A percentile compares a stretch with the other conserved stretches of the same genome.
These are phyloP conservation scores for Nemapogon koenigi DNA, from an alignment of 2,888 invertebrate genomes.

Conservation along the genomic window DNA sequence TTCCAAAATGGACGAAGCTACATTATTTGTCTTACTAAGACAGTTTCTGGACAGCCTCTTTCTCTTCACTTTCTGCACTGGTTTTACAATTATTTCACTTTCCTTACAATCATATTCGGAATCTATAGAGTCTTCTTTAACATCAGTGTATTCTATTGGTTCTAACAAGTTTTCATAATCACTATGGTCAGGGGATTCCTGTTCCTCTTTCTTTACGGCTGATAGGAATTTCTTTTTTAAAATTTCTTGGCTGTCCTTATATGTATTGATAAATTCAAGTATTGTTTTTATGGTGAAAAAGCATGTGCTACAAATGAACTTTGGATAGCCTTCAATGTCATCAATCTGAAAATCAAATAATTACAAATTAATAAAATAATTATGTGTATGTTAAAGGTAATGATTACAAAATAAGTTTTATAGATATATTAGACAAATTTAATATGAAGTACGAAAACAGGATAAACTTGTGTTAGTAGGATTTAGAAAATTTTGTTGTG, in stretches of 20 bases:
- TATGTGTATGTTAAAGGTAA: neutral
- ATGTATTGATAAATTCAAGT: conserved; percentile 36
- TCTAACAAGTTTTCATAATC: conserved; percentile 16
- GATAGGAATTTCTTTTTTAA: conserved; percentile 27
- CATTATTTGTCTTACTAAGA: conserved; percentile 26
- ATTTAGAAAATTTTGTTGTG: no score
- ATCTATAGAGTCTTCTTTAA: conserved; percentile 22
- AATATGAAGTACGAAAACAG: neutral
- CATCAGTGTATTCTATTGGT: conserved; percentile 21
- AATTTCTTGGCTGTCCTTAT: conserved; percentile 31
- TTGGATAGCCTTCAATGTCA: conserved; percentile 42
- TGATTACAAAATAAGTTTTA: neutral
- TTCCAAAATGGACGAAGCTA: conserved; percentile 47
- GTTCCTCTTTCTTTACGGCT: conserved; percentile 32
- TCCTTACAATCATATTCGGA: conserved; percentile 16
- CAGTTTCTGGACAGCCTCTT: neutral
- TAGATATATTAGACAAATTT: neutral
- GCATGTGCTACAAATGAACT: conserved; percentile 37
- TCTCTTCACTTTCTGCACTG: conserved; percentile 1
- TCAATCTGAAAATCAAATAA: conserved; percentile 33
- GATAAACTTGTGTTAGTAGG: neutral
- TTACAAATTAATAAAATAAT: conserved; percentile 8
- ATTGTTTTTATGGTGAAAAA: conserved; percentile 30
- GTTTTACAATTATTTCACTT: conserved; percentile 12
- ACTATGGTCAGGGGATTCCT: conserved; percentile 12